A percentile compares a stretch with the other conserved stretches of the same genome.
These are phyloP conservation scores for Eupelmus urozonus DNA, from an alignment of 2,888 invertebrate genomes.

Conservation along the genomic window DNA sequence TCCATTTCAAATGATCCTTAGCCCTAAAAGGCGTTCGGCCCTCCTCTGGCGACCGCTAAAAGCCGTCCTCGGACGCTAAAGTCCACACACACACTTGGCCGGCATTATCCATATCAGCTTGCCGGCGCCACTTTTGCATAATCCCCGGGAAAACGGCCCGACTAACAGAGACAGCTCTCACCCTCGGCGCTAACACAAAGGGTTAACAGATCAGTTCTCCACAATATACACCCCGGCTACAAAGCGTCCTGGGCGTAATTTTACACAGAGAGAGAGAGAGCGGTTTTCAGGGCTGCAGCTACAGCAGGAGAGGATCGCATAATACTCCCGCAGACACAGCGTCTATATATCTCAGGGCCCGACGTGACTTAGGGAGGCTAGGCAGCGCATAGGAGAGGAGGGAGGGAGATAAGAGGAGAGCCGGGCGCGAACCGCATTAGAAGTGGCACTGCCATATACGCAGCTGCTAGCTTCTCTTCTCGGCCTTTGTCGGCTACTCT, in stretches of 20 bases:
- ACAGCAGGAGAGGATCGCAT: neutral
- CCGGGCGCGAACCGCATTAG: slow-evolving; percentile 27
- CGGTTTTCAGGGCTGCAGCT: too few relatives aligned
- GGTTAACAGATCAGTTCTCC: slow-evolving; percentile 23
- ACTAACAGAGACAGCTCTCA: neutral
- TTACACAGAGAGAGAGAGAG: too few relatives aligned
- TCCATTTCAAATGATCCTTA: too few relatives aligned
- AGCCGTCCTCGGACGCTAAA: too few relatives aligned
- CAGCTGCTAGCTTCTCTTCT: neutral
- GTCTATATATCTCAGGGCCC: neutral
- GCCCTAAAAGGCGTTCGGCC: too few relatives aligned
- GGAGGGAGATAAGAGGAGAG: slow-evolving; percentile 21
- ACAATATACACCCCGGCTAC: neutral
- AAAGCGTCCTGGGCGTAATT: too few relatives aligned
- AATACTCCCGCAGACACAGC: slow-evolving; percentile 3
- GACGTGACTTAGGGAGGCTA: slow-evolving; percentile 32
- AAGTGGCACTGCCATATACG: slow-evolving; percentile 33
- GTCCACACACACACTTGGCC: neutral
- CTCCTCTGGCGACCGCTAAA: too few relatives aligned
- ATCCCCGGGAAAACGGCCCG: neutral
- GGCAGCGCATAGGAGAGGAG: neutral
- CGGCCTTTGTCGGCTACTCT: neutral
- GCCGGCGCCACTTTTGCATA: neutral
- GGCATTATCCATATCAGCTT: neutral
- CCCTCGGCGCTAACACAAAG: slow-evolving; percentile 8